Evolutionary conservation across 2,888 invertebrate species (phyloP), one percentile per base, ranked within the genome.

Genomic region (Synanthedon vespiformis): DNA sequence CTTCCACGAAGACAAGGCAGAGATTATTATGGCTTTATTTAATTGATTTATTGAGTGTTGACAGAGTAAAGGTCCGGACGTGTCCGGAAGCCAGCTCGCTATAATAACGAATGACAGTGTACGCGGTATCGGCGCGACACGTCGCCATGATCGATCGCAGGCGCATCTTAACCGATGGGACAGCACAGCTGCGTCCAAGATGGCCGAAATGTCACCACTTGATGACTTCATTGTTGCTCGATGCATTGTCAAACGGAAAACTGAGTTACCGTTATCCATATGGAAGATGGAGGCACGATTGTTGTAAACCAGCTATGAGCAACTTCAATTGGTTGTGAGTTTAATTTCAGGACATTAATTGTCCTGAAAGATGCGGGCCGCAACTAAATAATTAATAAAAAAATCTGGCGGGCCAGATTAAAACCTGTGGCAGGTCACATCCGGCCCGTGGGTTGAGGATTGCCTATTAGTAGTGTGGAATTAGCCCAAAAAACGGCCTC

Each of bases 21-120:
- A 74, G 75, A 80, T 73, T 77, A 80, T 73, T 77, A 77, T 72
- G 72, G 65, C 62, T 72, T 70, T 64, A 62, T 71, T 63, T 84
- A 83, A 83, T 83, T 81, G 84, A 83, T 84, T 82, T 83, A 84
- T 82, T 77, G 77, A 72, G 76, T 82, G 82, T 82, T 80, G 82
- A 83, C 81, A 71, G 59, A 67, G 74, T 74, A 74, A 59, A 61
- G 57, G 50, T 53, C 63, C 64, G 66, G 66, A 64, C 64, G 67
- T 68, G 67, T 76, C 81, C 83, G 83, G 81, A 81, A 79, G 77
- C 76, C 71, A 65, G 67, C 70, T 72, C 70, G 72, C 76, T 77
- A 79, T 77, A 77, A 34, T 81, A 79, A 83, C 80, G 79, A 77
- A 82, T 81, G 77, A 80, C 68, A 67, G 74, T 58, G 58, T 64